Conservation (phyloP, 64 coral and sea anemone genomes). For the Montipora efflorescens region DNA sequence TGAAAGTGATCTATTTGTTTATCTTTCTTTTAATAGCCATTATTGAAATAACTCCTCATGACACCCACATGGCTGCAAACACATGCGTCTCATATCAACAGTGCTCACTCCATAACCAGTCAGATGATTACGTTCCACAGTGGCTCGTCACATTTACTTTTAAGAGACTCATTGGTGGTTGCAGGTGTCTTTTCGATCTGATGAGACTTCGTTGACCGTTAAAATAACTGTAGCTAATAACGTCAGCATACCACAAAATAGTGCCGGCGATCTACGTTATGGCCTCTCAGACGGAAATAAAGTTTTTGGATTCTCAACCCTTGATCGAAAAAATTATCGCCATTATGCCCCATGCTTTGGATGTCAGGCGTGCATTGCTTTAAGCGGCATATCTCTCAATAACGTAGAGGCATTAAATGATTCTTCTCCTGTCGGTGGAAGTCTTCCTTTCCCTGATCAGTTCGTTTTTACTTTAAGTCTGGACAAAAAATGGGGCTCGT, state of each 20-base stretch:
- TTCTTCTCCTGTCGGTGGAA: not conserved
- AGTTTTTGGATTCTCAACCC: conserved; percentile 38
- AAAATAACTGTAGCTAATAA: not conserved
- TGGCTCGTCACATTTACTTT: not conserved
- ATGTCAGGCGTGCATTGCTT: not conserved
- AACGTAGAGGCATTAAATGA: not conserved
- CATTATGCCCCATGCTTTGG: not conserved
- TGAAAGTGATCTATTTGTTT: not conserved
- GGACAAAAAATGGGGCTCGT: conserved; percentile 58
- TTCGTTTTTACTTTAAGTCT: conserved; percentile 60
- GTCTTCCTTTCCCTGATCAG: not conserved
- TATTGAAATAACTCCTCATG: not conserved
- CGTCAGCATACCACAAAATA: not conserved
- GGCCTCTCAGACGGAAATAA: conserved; percentile 41
- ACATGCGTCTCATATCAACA: not conserved
- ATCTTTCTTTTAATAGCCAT: not conserved
- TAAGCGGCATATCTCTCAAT: not conserved
- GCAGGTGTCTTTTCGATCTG: not conserved
- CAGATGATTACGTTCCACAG: not conserved
- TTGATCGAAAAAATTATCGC: conserved; percentile 31
- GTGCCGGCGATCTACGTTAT: conserved; percentile 12
- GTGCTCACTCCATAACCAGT: not conserved
- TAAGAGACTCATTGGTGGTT: not conserved
- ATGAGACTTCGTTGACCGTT: not conserved
- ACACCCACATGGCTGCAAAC: not conserved